Base-by-base conservation (phyloP, 2,888 invertebrate species). In the Scelioninae gen. 1 region DNA sequence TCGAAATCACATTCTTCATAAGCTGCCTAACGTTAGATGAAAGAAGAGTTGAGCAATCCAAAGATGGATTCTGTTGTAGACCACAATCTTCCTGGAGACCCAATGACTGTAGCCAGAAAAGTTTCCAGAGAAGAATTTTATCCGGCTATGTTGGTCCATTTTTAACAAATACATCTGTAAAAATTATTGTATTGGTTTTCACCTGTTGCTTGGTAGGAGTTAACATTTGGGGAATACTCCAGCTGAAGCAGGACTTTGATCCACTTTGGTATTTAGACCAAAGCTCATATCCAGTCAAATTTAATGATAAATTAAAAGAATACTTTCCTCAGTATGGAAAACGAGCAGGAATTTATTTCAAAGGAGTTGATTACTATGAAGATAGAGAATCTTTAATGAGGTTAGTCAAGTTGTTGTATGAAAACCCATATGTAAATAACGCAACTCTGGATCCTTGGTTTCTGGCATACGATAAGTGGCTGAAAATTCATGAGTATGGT, bases 21-120 rank as follows among this genome's bases (percentile, higher is more conserved):
- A 93, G 93, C 38, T 93, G 93, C 82, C 87, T 93, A 43, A 92
- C 93, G 0, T 86, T 93, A 53, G 93, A 94, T 82, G 93, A 93
- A 85, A 88, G 89, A 66, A 87, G 93, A 38, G 87, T 92, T 5
- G 88, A 89, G 9, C 84, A 85, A 1, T 88, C 86, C 1, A 90
- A 87, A 40, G 92, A 92, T 58, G 92, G 92, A 0, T 92, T 92
- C 66, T 89, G 88, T 65, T 92, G 90, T 60, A 86, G 56, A 58
- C 84, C 32, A 85, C 81, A 81, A 15, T 65, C 65, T 8, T 76
- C 92, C 66, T 93, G 92, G 91, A 88, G 87, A 51, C 92, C 93
- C 4, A 93, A 92, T 58, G 85, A 88, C 4, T 93, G 93, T 85
- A 93, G 93, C 62, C 91, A 93, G 65, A 88, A 85, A 29, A 91